Conservation (phyloP, 2,797 vertebrate genomes). For the Lophura swinhoii region DNA sequence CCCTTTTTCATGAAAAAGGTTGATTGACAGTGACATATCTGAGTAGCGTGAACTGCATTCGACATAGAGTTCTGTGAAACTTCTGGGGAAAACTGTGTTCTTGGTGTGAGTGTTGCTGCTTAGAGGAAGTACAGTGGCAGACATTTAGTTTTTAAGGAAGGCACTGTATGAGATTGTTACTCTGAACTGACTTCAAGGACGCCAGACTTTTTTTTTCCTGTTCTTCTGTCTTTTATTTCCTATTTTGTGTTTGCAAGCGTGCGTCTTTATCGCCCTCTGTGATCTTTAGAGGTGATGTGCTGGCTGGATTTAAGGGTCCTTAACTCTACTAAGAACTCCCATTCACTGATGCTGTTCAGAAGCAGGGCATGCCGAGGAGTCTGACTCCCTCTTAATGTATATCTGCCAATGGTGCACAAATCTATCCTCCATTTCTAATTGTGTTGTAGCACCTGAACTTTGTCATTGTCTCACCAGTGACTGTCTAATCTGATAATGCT, state of each 20-base stretch:
- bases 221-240: not conserved
- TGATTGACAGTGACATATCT: not conserved
- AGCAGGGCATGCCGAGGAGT: not conserved
- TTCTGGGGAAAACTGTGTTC: not conserved
- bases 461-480: not conserved
- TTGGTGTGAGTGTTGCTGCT: not conserved
- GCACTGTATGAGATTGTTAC: not conserved
- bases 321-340: not conserved
- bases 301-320: not conserved
- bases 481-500: not conserved
- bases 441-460: not conserved
- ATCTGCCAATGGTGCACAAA: fast-evolving
- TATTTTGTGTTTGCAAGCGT: not conserved
- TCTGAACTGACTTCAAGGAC: not conserved
- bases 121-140: not conserved
- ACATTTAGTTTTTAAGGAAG: not conserved
- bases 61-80: not conserved
- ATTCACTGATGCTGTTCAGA: not conserved
- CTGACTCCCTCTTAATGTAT: not conserved
- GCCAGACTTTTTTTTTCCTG: not conserved
- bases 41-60: not conserved
- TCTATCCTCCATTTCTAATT: not conserved
- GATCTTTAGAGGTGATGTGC: not conserved
- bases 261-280: not conserved
- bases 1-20: not conserved